Evolutionary conservation across 2,888 invertebrate genomes (phyloP).

Genomic region (Balanococcus diminutus): DNA sequence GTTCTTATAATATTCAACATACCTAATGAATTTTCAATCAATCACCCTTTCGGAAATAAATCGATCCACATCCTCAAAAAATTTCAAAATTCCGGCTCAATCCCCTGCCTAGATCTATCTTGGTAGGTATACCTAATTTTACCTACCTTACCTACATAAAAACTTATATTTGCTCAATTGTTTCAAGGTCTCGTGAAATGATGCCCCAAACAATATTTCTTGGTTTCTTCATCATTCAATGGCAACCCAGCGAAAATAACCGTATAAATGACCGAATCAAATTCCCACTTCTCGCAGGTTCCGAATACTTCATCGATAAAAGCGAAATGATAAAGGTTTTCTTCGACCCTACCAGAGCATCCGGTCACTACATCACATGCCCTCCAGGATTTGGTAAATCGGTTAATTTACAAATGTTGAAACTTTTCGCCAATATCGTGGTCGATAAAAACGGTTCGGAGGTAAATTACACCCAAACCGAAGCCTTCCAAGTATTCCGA

Average conservation of each 20-base stretch:
- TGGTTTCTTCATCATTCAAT: neutral
- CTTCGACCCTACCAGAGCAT: neutral
- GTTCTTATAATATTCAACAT: no score
- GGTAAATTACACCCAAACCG: neutral
- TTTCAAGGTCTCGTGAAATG: neutral
- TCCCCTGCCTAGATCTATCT: no score
- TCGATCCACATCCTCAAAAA: no score
- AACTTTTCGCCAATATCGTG: neutral
- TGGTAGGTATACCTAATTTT: no score
- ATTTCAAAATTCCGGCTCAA: no score
- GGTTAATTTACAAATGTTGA: neutral
- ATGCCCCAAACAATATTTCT: neutral
- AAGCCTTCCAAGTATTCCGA: neutral
- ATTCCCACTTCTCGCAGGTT: neutral
- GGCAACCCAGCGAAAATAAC: neutral
- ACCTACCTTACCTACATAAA: neutral
- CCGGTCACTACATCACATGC: neutral
- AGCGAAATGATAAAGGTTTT: neutral
- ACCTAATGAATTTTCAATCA: no score
- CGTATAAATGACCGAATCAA: neutral
- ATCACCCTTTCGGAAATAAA: no score
- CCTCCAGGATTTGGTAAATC: neutral
- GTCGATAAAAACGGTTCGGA: neutral
- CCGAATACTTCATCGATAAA: neutral
- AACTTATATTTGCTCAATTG: neutral